Base-by-base conservation (phyloP, 2,797 vertebrate genomes). In the Phataginus tetradactyla region DNA sequence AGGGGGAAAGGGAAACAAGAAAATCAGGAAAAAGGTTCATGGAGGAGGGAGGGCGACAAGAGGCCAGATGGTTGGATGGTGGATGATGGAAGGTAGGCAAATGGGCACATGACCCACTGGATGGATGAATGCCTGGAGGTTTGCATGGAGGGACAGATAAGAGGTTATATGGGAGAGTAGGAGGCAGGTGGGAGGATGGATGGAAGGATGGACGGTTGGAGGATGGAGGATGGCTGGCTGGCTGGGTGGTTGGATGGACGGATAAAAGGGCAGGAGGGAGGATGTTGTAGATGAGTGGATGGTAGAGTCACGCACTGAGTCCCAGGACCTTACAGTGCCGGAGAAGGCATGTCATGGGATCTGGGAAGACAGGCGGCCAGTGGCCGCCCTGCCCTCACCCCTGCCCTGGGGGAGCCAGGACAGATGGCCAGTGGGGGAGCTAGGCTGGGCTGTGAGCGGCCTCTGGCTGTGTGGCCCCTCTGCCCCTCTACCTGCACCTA, bases 241-340 rank as follows among this genome's bases (percentile, higher is more conserved):
- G 15, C 1, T 32, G 37, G 27, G 2, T 13, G 61, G 4, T 0
- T 81, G 10, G 32, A 9, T 11, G 25, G 10, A 5, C 25, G 2
- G 13, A 0, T 20, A 25, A 5, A 8, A 9, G 37, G 37, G 21
- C 0, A 25, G 25, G 20, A 23, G 3, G 27, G 29, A 21, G 15
- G 5, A 5, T 4, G 20, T 45, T 1, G 7, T 3, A 18, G 25
- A 0, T 32, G 64, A 21, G 0, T 4, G 37, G 29, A 4, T 15
- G 18, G 18, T 2, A 53, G 39, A 2, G 1, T 17, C 21, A 74
- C 39, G 34, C 14, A 29, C 55, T 29, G 34, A 42, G 68, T 17
- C 13, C 51, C 59, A 1, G 37, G 89, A 13, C 2, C 0, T 13
- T 53, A 64, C 39, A 32, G 45, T 4, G 25, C 72, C 17, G 2